Evolutionary conservation across 2,888 invertebrate genomes (phyloP), one percentile per base, ranked within the genome.

Genomic region (Parthenolecanium corni): DNA sequence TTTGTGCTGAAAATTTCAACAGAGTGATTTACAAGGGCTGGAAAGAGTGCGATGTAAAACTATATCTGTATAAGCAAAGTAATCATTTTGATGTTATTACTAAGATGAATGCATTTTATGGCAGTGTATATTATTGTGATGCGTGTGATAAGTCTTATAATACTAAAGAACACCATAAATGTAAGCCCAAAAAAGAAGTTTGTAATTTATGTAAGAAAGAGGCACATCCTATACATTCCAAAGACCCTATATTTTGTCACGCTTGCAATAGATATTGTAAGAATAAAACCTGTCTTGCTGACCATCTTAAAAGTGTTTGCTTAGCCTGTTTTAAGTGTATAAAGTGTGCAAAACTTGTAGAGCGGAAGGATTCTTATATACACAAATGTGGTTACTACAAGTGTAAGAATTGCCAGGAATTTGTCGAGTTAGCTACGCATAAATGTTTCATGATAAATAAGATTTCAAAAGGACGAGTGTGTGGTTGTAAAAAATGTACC

Each of bases 1-100:
- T 64, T 3, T 36, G 31, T 64, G 64, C 64, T 16, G 49, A 64
- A 38, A 64, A 40, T 56, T 49, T 64, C 14, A 56, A 64, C 38
- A 9, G 36, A 38, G 36, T 56, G n/a, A 64, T 64, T 11, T 57
- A 64, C 40, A 64, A 56, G 49, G 64, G 56, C 2, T 16, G 14
- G 36, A n/a, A n/a, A n/a, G 21, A 38, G 24, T 21, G 38, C 1
- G 54, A 44, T 31, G n/a, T n/a, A n/a, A 44, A 42, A 24, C 18
- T 63, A 16, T 53, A 54, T 54, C 25, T 63, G 24, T 46, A 63
- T 54, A 63, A 47, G 20, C 6, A 53, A 2, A 44, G 54, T 40
- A 63, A 63, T 53, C 25, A 63, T 46, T 63, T 54, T 44, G 53
- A 63, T 54, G 63, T 54, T 2, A 63, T 63, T 16, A 36, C 54